Conservation (phyloP, 2,797 vertebrate genomes). For the Stomatorhinus walkeri region DNA sequence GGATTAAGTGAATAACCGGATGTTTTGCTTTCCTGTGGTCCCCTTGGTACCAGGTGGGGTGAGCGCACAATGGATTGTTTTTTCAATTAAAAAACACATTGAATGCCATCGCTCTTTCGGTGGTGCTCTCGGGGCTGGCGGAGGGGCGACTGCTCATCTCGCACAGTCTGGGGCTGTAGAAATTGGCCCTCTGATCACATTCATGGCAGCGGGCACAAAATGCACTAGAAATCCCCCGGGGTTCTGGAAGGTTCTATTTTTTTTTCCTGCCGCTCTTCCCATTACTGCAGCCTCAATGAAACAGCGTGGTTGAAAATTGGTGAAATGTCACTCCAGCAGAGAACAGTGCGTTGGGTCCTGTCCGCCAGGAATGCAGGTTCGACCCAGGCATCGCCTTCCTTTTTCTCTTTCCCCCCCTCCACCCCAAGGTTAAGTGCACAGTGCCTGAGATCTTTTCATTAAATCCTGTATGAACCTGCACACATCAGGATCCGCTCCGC, state of each 20-base stretch:
- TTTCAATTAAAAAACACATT: conserved; percentile 1
- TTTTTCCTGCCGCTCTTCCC: not conserved
- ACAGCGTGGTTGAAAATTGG: conserved; percentile 14
- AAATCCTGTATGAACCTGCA: not conserved
- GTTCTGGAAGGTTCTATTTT: conserved; percentile 21
- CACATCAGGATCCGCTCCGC: not conserved
- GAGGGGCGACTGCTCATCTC: not conserved
- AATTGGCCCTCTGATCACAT: not conserved
- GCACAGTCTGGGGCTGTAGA: not conserved
- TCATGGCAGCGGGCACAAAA: not conserved
- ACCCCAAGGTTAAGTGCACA: conserved; percentile 10
- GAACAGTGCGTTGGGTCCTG: not conserved
- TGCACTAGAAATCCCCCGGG: not conserved
- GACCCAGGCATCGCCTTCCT: not conserved
- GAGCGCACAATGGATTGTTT: not conserved
- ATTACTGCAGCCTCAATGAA: conserved; percentile 24
- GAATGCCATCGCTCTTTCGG: not conserved
- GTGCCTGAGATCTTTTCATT: conserved; percentile 3
- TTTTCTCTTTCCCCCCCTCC: not conserved
- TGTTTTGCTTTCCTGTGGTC: not conserved
- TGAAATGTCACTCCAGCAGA: conserved; percentile 12
- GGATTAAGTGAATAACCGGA: not conserved
- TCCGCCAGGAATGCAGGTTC: not conserved
- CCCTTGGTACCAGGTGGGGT: not conserved
- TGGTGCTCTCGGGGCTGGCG: not conserved